Evolutionary conservation across 2,888 invertebrate species (phyloP), one percentile per base, ranked within the genome.

Genomic region (Asteroscopus sphinx): DNA sequence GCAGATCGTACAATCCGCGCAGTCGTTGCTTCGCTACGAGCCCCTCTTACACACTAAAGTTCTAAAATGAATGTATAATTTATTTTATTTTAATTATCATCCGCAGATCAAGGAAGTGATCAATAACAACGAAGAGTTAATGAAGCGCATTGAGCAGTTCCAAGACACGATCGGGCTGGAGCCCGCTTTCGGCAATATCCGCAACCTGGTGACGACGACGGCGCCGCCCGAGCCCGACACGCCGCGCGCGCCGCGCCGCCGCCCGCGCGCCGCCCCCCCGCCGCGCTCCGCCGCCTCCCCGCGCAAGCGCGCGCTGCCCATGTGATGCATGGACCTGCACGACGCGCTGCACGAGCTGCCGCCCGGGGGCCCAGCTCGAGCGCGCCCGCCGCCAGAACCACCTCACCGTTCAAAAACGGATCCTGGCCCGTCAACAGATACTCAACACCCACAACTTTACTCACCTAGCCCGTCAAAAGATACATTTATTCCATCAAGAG

Each of bases 141-240:
- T 93, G 62, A 82, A 82, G 58, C 86, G 88, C 35, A 82, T 94
- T 35, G 85, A 81, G 17, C 82, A 83, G 51, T 93, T 93, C 84
- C 91, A 92, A 48, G 83, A 87, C 74, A 89, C 82, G 16, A 90
- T 91, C 66, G 90, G 89, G 0, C 62, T 80, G 49, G 83, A 87
- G 79, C 73, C 84, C 37, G 77, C 83, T 37, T 80, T 89, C 73
- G 91, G 91, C 11, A 93, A 93, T 82, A 61, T 85, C 44, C 90
- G 93, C 46, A 93, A 93, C 81, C 83, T 93, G 16, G 91, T 93
- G 67, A 92, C 92, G 35, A 21, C 84, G 1, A 91, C 91, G 17
- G 89, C 90, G 65, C 88, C 91, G 68, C 88, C 89, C 78, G 92
- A 92, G 73, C 90, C 91, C 33, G 90, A 85, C 46, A 92, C 92